phyloP scores from a whole-genome alignment of 2,797 vertebrate genomes.

The Peromyscus melanophrys region DNA sequence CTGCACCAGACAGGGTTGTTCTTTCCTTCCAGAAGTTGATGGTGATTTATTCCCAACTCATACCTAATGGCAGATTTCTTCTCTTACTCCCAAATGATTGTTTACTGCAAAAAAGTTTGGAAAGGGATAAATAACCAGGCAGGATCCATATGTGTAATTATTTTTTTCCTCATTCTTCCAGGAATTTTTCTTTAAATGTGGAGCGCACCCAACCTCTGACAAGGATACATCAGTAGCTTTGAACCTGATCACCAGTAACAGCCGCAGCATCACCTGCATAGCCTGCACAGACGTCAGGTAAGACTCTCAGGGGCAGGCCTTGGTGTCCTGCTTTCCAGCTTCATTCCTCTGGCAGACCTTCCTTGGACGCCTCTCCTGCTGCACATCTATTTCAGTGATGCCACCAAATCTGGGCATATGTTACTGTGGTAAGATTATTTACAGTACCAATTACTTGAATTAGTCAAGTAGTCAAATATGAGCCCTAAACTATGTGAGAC shows the following conservation, averaged over 20 bases:
- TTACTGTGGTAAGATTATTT: not conserved
- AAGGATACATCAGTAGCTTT: constrained; percentile 94
- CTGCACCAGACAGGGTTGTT: too few species aligned
- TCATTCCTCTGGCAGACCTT: accelerated
- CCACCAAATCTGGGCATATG: accelerated
- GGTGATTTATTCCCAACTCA: constrained; percentile 8
- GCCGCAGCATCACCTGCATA: constrained; percentile 92
- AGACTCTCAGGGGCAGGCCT: constrained; percentile 77
- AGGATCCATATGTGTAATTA: constrained; percentile 69
- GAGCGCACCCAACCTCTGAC: constrained; percentile 94
- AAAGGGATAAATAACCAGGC: constrained; percentile 64
- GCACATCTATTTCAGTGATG: accelerated
- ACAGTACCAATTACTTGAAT: too few species aligned
- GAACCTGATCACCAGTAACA: constrained; percentile 94
- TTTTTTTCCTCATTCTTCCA: constrained; percentile 86
- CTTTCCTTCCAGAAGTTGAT: not conserved
- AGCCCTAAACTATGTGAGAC: not conserved
- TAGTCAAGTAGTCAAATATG: not conserved
- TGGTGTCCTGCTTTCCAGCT: accelerated
- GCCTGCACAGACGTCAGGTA: constrained; percentile 94
- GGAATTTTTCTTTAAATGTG: constrained; percentile 98
- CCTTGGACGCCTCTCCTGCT: accelerated
- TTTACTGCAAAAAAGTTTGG: constrained; percentile 70
- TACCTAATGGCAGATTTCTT: constrained; percentile 51
- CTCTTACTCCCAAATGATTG: constrained; percentile 66